Base-by-base conservation (phyloP, 2,113 vertebrate genomes). In the Clinocottus analis region DNA sequence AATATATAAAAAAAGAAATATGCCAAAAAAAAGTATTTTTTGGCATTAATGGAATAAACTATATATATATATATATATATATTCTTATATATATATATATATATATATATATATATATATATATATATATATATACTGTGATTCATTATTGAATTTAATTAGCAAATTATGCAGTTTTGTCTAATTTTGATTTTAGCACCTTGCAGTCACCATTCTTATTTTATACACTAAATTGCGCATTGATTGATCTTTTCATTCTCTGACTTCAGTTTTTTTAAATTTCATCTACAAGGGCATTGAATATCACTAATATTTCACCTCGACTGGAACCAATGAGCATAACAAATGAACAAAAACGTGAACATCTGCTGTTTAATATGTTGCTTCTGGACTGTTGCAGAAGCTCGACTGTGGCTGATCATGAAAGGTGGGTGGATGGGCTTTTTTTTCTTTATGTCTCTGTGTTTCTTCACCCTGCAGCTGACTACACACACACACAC, bases 381-480 rank as follows among this genome's bases (percentile, higher is more conserved):
- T 12, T 17, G 58, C 35, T 23, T 64, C 9, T 35, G 37, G 51
- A 64, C 33, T 65, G 17, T n/a, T 47, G 37, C 14, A 23, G 10
- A 41, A 63, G 21, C 27, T 37, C 13, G 23, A 37, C 3, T 77
- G 27, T 43, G 25, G 7, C 41, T 51, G n/a, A 60, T 41, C 27
- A 35, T 74, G 27, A 68, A 49, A 35, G 4, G 53, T 68, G 41
- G 29, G 43, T 49, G 27, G 19, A n/a, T 29, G 33, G 16, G 11
- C 7, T 11, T 17, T 47, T 67, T 59, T 67, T 55, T 33, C 5
- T 59, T 67, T 25, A 59, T 51, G 55, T 69, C 7, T 68, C 21
- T 2, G 11, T 53, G 56, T 70, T 61, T 69, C 13, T 77, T 55
- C 23, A 55, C 17, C 43, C 65, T 23, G 17, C 45, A 69, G 33